Evolutionary conservation across 2,888 invertebrate species (phyloP), one percentile per base, ranked within the genome.

Genomic region (Stegophylla sp.): DNA sequence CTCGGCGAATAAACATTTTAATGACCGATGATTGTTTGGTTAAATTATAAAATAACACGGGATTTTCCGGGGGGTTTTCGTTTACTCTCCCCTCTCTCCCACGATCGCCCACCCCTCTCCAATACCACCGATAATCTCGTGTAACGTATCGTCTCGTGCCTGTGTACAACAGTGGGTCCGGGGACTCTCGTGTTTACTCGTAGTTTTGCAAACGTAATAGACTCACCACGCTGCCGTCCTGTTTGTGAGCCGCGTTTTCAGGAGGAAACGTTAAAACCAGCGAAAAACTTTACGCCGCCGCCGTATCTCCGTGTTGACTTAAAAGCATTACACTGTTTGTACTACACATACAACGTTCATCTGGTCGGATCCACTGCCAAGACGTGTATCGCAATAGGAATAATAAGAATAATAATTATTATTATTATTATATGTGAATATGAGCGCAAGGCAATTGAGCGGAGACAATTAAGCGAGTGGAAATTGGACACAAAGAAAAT

Each of bases 31-130:
- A 41, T 71, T 51, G 7, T 59, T 45, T n/a, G 1, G 4, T 13
- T 45, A n/a, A 73, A 56, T 73, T 45, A n/a, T 61, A 61, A 73
- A 61, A 45, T 17, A 45, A 61, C 73, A 73, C 28, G 61, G n/a
- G n/a, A n/a, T 26, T 45, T 45, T 56, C 43, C n/a, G n/a, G n/a
- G n/a, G 5, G 41, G n/a, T 45, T 59, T 26, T n/a, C 10, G 26
- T 73, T 59, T n/a, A 28, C 48, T 48, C 15, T 15, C 43, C 43
- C 7, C 43, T 10, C 7, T 10, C 43, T 5, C 43, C 43, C 7
- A 5, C 43, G 43, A n/a, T n/a, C 43, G 43, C 43, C n/a, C n/a
- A n/a, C n/a, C n/a, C n/a, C n/a, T n/a, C n/a, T n/a, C n/a, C n/a
- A n/a, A n/a, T n/a, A n/a, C n/a, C n/a, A n/a, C n/a, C n/a, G n/a